phyloP scores from a whole-genome alignment of 2,888 invertebrate species.

The Seira musarum region DNA sequence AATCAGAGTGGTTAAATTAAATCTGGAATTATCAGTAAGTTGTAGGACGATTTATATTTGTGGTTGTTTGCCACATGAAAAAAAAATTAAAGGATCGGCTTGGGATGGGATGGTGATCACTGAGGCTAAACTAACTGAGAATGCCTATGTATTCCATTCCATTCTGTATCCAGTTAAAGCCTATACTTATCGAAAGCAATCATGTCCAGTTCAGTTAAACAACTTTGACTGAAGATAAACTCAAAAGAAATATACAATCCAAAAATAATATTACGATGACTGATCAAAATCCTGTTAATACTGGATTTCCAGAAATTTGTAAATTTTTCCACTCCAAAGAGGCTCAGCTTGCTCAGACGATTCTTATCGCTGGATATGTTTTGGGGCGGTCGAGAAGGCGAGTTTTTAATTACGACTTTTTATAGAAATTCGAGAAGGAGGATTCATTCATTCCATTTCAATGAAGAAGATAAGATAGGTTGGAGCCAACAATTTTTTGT shows the following conservation, averaged over 20 bases:
- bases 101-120: constrained; percentile 32
- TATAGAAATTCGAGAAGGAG: constrained; percentile 25
- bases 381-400: constrained; percentile 34
- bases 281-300: constrained; percentile 19
- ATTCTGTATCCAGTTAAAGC: constrained; percentile 59
- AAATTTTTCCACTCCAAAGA: constrained; percentile 60
- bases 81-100: constrained; percentile 54
- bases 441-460: constrained; percentile 45
- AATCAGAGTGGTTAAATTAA: constrained; percentile 45
- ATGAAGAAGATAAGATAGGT: no score
- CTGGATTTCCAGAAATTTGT: constrained; percentile 27
- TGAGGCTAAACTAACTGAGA: no score
- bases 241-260: constrained; percentile 41
- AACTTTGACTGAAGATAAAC: no score
- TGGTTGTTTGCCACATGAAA: constrained; percentile 39
- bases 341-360: constrained; percentile 51
- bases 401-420: constrained; percentile 35
- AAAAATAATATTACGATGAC: no score
- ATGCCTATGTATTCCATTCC: constrained; percentile 32
- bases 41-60: constrained; percentile 11
- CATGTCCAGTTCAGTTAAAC: constrained; percentile 15
- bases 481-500: constrained; percentile 46
- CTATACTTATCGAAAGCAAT: constrained; percentile 40
- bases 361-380: constrained; percentile 51
- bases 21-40: constrained; percentile 27